A percentile compares a stretch with the other conserved stretches of the same genome.
These are phyloP conservation scores for Hirtodrosophila alboralis DNA, from an alignment of 2,888 invertebrate genomes.

Conservation along the genomic window DNA sequence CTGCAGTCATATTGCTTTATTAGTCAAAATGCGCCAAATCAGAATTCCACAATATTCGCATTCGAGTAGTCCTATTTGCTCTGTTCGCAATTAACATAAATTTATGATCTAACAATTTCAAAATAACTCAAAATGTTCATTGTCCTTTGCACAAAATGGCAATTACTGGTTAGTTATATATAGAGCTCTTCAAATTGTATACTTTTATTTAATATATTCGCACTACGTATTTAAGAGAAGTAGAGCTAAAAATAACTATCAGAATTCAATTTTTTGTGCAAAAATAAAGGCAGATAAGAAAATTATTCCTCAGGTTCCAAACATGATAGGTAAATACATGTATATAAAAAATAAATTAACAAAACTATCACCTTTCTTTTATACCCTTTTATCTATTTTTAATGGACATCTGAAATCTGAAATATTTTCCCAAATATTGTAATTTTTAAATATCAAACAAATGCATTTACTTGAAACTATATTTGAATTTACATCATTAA, in stretches of 20 bases:
- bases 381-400: no score
- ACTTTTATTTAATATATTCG: neutral
- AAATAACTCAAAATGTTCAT: slow-evolving; percentile 46
- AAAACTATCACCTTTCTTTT: no score
- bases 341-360: no score
- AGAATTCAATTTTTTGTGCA: no score
- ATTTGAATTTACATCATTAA: neutral
- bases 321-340: no score
- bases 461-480: no score
- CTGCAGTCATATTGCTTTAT: slow-evolving; percentile 77
- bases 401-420: no score
- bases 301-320: no score
- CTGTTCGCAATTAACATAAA: slow-evolving; percentile 72
- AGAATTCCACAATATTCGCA: slow-evolving; percentile 47
- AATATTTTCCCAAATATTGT: no score
- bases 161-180: slow-evolving; percentile 11
- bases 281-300: no score
- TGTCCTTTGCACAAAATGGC: slow-evolving; percentile 13
- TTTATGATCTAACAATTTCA: slow-evolving; percentile 71
- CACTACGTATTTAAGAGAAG: neutral
- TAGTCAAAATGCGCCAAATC: slow-evolving; percentile 75
- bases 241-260: no score
- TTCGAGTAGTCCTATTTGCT: slow-evolving; percentile 40
- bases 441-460: no score
- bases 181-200: neutral